Percentiles rank a stretch among this genome's conserved stretches.
Evolutionary conservation across 2,113 vertebrate species (phyloP).

Genomic region (Boleophthalmus pectinirostris): DNA sequence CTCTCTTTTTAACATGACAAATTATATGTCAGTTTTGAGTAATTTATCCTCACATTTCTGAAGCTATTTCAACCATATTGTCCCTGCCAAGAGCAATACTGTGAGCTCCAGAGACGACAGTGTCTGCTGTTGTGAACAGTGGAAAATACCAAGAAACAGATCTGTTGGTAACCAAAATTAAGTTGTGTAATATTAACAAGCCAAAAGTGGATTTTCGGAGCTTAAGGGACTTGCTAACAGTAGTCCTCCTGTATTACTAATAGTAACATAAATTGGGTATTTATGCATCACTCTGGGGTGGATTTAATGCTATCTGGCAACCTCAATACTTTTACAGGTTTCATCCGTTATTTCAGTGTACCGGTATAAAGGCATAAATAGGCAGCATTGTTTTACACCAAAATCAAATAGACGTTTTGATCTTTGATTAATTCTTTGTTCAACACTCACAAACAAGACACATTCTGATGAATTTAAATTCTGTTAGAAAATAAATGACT

Average conservation of each 20-base stretch:
- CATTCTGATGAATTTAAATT: too few relatives aligned
- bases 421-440: neutral
- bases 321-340: neutral
- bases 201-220: conserved; percentile 1
- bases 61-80: conserved; percentile 16
- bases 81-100: conserved; percentile 30
- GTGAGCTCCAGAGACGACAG: conserved; percentile 8
- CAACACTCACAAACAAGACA: neutral
- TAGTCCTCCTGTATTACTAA: neutral
- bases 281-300: neutral
- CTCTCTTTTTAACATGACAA: conserved; percentile 49
- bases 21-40: conserved; percentile 53
- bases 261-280: neutral
- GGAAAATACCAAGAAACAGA: conserved; percentile 6
- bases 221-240: neutral
- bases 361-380: neutral
- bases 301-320: neutral
- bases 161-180: neutral
- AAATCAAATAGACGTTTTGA: too few relatives aligned
- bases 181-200: neutral
- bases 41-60: conserved; percentile 31
- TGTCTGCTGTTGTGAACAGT: neutral
- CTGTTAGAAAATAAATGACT: too few relatives aligned
- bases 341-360: neutral
- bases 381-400: neutral